Percentiles rank a stretch among this genome's conserved stretches.
phyloP scores from a whole-genome alignment of 2,797 vertebrate species.

The Xenentodon cancila region DNA sequence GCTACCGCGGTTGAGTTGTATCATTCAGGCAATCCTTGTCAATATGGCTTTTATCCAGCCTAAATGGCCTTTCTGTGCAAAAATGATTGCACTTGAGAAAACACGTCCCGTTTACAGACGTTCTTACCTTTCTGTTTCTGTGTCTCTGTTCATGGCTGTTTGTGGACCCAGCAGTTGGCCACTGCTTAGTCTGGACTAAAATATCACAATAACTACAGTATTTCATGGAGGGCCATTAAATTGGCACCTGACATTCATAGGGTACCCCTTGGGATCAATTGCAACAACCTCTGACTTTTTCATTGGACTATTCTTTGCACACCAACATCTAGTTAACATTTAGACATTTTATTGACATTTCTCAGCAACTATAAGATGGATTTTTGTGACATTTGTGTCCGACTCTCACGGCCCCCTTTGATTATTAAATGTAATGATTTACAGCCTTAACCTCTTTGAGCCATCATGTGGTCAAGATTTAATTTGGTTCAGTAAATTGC shows the following conservation, averaged over 20 bases:
- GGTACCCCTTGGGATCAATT: background rate
- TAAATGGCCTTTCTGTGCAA: no score
- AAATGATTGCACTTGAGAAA: no score
- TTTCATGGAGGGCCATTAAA: background rate
- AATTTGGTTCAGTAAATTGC: background rate
- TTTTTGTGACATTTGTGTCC: conserved; percentile 11
- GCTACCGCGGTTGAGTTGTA: no score
- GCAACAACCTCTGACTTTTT: conserved; percentile 8
- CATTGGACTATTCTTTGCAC: conserved; percentile 5
- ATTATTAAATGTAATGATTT: background rate
- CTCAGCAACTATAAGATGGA: conserved; percentile 3
- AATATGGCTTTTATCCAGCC: no score
- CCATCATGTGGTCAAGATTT: conserved; percentile 1
- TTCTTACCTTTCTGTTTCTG: no score
- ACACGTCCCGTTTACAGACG: no score
- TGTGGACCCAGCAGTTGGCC: background rate
- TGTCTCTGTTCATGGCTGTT: no score
- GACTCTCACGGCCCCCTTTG: background rate
- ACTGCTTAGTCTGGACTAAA: background rate
- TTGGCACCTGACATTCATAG: background rate
- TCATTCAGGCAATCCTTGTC: no score
- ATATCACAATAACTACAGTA: background rate
- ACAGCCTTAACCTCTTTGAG: conserved; percentile 3
- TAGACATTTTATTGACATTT: conserved; percentile 11
- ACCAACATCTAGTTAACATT: conserved; percentile 11